Evolutionary conservation across 2,113 vertebrate genomes (phyloP).

Genomic region (Nyctibius bracteatus): DNA sequence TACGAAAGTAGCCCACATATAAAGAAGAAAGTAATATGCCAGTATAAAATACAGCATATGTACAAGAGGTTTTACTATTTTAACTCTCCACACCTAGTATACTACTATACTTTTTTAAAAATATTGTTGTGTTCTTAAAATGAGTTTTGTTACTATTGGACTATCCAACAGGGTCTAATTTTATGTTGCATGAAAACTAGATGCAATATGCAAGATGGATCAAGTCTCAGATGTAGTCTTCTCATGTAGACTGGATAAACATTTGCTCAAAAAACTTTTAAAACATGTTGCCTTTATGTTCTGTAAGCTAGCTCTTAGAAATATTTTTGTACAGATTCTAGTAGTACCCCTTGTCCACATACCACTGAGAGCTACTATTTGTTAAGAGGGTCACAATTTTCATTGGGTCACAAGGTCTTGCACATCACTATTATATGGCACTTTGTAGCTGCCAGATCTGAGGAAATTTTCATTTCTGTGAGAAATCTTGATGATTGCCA

Average conservation of each 20-base stretch:
- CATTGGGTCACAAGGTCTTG: neutral
- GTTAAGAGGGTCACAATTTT: neutral
- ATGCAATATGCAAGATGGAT: neutral
- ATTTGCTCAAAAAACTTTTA: neutral
- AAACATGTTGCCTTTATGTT: neutral
- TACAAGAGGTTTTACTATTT: neutral
- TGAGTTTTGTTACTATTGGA: neutral
- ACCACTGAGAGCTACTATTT: neutral
- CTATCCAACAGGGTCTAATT: neutral
- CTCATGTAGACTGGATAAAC: neutral
- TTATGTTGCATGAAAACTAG: neutral
- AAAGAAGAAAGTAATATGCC: neutral
- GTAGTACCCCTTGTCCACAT: neutral
- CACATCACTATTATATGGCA: neutral
- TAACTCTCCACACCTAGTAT: neutral
- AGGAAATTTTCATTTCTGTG: neutral
- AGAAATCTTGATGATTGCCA: neutral
- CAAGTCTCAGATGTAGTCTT: neutral
- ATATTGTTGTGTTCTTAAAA: neutral
- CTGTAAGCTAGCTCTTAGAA: neutral
- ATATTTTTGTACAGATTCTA: neutral
- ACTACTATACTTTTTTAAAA: neutral
- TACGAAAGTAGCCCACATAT: neutral
- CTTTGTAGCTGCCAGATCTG: neutral
- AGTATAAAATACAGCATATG: neutral